A percentile compares a stretch with the other conserved stretches of the same genome.
Evolutionary conservation across 2,888 invertebrate genomes (phyloP).

Genomic region (Timandra comae): DNA sequence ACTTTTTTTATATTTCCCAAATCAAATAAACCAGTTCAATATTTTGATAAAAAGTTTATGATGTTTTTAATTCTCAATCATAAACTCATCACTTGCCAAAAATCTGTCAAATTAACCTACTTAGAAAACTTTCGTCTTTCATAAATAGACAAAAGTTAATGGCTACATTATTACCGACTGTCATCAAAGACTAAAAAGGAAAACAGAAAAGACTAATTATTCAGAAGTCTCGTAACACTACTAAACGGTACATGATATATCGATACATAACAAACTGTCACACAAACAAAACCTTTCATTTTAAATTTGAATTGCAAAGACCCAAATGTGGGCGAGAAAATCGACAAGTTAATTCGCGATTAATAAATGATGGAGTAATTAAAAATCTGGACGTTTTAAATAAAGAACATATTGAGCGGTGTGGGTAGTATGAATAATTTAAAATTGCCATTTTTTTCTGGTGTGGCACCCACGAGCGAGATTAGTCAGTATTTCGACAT

Average conservation of each 20-base stretch:
- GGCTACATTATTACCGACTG: no score
- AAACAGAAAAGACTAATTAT: slow-evolving; percentile 29
- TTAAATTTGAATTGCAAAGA: no score
- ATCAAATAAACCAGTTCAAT: no score
- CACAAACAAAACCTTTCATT: no score
- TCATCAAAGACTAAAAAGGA: neutral
- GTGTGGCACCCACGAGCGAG: slow-evolving; percentile 63
- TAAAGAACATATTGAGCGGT: slow-evolving; percentile 51
- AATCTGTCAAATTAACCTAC: no score
- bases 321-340: slow-evolving; percentile 39
- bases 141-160: no score
- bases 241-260: slow-evolving; percentile 39
- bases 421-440: slow-evolving; percentile 73
- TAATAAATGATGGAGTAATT: slow-evolving; percentile 68
- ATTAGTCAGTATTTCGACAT: slow-evolving; percentile 76
- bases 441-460: slow-evolving; percentile 73
- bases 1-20: no score
- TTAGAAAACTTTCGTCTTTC: no score
- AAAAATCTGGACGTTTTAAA: slow-evolving; percentile 56
- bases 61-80: no score
- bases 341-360: slow-evolving; percentile 26
- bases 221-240: slow-evolving; percentile 36
- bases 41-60: no score
- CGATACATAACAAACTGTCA: slow-evolving; percentile 35
- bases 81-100: no score